A percentile compares a stretch with the other conserved stretches of the same genome.
Evolutionary conservation across 2,797 vertebrate genomes (phyloP).

Genomic region (Balearica regulorum): DNA sequence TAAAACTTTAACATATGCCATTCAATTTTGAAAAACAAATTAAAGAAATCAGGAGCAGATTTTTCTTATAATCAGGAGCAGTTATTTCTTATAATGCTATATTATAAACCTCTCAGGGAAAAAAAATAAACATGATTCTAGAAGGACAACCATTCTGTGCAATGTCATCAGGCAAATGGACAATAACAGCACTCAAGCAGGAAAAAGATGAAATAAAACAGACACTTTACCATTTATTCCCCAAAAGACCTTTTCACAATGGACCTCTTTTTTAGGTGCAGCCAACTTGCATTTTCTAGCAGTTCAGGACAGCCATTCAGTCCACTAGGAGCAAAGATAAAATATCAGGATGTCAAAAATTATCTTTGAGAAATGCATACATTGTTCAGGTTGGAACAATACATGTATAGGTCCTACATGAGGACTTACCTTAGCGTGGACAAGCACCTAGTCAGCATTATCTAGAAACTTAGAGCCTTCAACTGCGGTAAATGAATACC

Average conservation of each 20-base stretch:
- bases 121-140: neutral
- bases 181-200: neutral
- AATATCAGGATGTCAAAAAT: neutral
- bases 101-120: neutral
- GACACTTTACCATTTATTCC: neutral
- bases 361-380: neutral
- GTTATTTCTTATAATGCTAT: neutral
- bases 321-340: neutral
- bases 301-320: neutral
- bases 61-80: too few species aligned
- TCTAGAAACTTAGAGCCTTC: neutral
- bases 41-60: neutral
- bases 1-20: neutral
- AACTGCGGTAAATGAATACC: neutral
- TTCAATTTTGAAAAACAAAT: neutral
- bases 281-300: neutral
- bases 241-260: neutral
- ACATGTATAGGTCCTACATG: fast-evolving
- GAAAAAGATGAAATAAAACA: neutral
- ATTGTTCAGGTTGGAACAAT: neutral
- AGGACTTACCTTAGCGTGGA: neutral
- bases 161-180: neutral
- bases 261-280: neutral
- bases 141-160: neutral
- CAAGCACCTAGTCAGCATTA: neutral